phyloP scores from a whole-genome alignment of 2,113 vertebrate genomes.

The Micronycteris hirsuta region DNA sequence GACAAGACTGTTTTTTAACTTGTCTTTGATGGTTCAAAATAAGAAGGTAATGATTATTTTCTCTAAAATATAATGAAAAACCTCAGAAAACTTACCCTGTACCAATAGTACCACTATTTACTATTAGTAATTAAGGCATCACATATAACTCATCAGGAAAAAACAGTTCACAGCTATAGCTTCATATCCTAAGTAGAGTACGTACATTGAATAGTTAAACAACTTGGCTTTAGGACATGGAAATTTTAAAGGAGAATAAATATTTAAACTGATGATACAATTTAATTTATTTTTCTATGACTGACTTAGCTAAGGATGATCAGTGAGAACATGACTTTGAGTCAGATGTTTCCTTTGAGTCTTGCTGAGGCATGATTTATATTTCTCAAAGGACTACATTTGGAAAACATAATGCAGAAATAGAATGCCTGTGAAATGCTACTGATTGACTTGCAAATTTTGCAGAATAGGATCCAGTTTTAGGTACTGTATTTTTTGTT shows the following conservation, averaged over 20 bases:
- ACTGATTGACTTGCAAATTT: not conserved
- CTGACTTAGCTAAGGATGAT: not conserved
- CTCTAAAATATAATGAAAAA: not conserved
- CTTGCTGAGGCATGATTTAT: not conserved
- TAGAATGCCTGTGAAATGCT: not conserved
- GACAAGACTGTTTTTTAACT: not conserved
- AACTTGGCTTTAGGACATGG: not conserved
- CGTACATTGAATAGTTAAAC: not conserved
- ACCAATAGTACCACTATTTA: not conserved
- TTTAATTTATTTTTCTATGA: conserved; percentile 10
- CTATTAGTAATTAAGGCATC: not conserved
- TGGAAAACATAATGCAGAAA: not conserved
- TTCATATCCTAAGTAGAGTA: not conserved
- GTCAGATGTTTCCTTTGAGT: not conserved
- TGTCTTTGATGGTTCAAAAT: not conserved
- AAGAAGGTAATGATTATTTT: not conserved
- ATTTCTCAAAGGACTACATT: conserved; percentile 8
- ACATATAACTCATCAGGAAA: not conserved
- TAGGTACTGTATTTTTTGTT: not conserved
- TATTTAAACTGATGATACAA: not conserved
- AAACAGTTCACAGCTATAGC: not conserved
- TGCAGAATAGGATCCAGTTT: not conserved
- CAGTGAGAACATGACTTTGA: not conserved
- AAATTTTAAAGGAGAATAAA: conserved; percentile 6
- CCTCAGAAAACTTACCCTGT: not conserved